A percentile compares a stretch with the other conserved stretches of the same genome.
These are phyloP conservation scores for Ruditapes philippinarum DNA, from an alignment of 1,140 invertebrate species.

Conservation along the genomic window DNA sequence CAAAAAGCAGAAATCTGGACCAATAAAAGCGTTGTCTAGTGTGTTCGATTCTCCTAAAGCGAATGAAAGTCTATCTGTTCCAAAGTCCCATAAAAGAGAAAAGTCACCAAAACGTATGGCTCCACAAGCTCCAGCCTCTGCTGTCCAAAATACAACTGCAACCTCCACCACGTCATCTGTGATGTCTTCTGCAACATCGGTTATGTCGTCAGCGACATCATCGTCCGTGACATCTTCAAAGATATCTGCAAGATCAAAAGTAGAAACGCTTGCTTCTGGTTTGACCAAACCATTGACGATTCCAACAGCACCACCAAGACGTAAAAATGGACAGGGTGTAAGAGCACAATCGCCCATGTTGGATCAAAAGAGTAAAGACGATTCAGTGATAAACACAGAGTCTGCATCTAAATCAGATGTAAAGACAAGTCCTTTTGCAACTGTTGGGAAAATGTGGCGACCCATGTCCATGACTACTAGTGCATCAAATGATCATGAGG, in stretches of 20 bases:
- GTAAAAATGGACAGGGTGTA: slow-evolving; percentile 4
- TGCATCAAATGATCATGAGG: slow-evolving; percentile 57
- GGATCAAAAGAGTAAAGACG: slow-evolving; percentile 60
- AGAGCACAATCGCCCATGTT: slow-evolving; percentile 2
- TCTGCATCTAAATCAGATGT: slow-evolving; percentile 34
- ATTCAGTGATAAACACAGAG: slow-evolving; percentile 27
- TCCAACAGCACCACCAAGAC: slow-evolving; percentile 45
- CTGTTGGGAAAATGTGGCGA: slow-evolving; percentile 73
- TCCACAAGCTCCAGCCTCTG: slow-evolving; percentile 44
- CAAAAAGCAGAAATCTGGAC: slow-evolving; percentile 76
- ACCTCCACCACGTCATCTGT: too few relatives aligned
- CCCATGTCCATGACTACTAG: slow-evolving; percentile 74
- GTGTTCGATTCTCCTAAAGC: slow-evolving; percentile 58
- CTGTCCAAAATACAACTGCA: neutral
- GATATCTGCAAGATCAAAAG: slow-evolving; percentile 18
- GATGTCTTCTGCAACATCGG: neutral
- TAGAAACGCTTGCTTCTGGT: slow-evolving; percentile 8
- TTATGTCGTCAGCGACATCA: neutral
- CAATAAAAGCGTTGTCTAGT: slow-evolving; percentile 79
- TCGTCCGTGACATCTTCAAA: slow-evolving; percentile 21
- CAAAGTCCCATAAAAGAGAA: slow-evolving; percentile 48
- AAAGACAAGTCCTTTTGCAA: slow-evolving; percentile 71
- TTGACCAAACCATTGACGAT: slow-evolving; percentile 56
- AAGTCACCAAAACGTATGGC: slow-evolving; percentile 45
- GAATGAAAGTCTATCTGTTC: slow-evolving; percentile 11